Evolutionary conservation across 2,888 invertebrate species (phyloP), one percentile per base, ranked within the genome.

Genomic region (Nebria brevicollis): DNA sequence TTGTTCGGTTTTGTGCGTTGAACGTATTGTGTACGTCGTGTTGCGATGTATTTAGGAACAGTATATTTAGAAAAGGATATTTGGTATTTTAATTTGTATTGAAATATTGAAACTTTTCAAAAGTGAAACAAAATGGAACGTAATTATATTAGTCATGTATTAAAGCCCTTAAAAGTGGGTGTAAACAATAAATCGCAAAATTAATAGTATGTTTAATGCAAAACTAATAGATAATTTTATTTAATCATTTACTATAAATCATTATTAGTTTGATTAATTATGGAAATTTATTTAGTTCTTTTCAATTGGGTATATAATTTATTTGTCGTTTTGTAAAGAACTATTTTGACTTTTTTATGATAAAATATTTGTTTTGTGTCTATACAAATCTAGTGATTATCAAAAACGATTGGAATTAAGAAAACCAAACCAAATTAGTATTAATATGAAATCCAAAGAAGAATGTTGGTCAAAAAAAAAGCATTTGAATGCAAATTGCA

Each of bases 191-290:
- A 75, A 74, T 74, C 13, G 43, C 68, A 79, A 74, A 74, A 75
- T 74, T 79, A 20, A 74, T 68, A 34, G 34, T 34, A 79, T 41
- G 15, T 8, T 75, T 34, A 20, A 75, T n/a, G 2, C 8, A 54
- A 7, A 11, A 54, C 85, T 77, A 75, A 25, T 84, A 83, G 80
- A 54, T 54, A 8, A 54, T 54, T 54, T 54, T 54, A 54, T 54
- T 54, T 54, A 54, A 54, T 54, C 54, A 13, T 54, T 54, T 11
- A 54, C 13, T 54, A 54, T 54, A 54, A 54, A 54, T 54, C 54
- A 54, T 54, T 54, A 54, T 7, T 54, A 83, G 83, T 83, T 84
- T 84, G 84, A 83, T 78, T 77, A 82, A 77, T 84, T 34, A 34
- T 34, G 34, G 5, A 34, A 34, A 34, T 34, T 20, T 5, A 34